A percentile compares a stretch with the other conserved stretches of the same genome.
Evolutionary conservation across 1,140 invertebrate species (phyloP).

Genomic region (Hylaeus anthracinus): DNA sequence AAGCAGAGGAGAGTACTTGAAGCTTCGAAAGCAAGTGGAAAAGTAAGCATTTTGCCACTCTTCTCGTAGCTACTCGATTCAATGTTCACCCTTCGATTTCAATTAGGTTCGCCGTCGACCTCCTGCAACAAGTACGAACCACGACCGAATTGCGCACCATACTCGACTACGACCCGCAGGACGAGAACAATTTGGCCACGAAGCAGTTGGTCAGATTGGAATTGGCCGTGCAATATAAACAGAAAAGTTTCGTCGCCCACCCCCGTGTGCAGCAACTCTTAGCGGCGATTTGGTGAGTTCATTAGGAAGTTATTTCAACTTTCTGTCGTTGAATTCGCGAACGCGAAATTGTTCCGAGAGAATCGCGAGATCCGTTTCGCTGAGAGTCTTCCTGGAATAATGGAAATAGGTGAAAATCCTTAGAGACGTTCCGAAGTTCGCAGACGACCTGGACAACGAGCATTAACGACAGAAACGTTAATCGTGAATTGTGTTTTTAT

Average conservation of each 20-base stretch:
- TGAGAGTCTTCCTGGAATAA: background rate
- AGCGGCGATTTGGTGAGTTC: constrained; percentile 88
- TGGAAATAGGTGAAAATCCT: background rate
- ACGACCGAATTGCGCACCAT: constrained; percentile 96
- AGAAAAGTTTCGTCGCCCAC: constrained; percentile 97
- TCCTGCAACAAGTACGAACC: constrained; percentile 93
- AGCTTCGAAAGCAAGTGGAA: constrained; percentile 92
- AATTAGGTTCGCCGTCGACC: constrained; percentile 89
- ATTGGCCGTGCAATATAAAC: constrained; percentile 94
- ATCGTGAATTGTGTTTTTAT: background rate
- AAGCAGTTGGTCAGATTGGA: constrained; percentile 89
- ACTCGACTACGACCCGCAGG: constrained; percentile 91
- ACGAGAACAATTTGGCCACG: constrained; percentile 86
- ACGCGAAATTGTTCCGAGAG: background rate
- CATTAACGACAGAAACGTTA: background rate
- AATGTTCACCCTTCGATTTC: background rate
- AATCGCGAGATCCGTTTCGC: background rate
- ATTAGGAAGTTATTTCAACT: constrained; percentile 8
- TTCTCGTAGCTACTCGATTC: no score
- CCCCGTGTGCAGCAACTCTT: constrained; percentile 96
- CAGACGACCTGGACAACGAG: no score
- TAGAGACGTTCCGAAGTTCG: no score
- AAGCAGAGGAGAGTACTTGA: constrained; percentile 89
- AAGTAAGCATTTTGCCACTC: constrained; percentile 74
- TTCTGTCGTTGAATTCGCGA: background rate